phyloP scores from a whole-genome alignment of 2,113 vertebrate species.

The Theristicus caerulescens region DNA sequence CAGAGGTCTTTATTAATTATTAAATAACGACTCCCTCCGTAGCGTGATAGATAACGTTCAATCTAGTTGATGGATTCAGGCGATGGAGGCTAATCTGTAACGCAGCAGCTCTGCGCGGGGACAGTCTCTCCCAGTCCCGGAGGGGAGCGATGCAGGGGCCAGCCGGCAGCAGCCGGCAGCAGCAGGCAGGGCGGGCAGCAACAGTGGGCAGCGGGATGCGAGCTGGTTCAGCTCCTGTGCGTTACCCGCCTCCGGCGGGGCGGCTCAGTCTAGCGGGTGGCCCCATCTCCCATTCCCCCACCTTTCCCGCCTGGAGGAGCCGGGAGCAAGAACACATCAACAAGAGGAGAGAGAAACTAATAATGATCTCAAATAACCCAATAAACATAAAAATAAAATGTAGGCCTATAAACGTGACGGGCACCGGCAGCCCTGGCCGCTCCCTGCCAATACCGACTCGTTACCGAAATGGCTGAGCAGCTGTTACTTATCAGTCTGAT shows the following conservation, averaged over 20 bases:
- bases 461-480: constrained; percentile 62
- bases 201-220: accelerated
- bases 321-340: constrained; percentile 51
- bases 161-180: neutral
- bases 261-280: neutral
- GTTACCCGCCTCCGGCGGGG: neutral
- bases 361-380: constrained; percentile 68
- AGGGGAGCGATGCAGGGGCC: neutral
- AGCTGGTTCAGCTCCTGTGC: accelerated
- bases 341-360: constrained; percentile 62
- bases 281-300: neutral
- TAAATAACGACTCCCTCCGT: constrained; percentile 74
- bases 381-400: constrained; percentile 69
- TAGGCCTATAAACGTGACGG: constrained; percentile 58
- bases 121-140: neutral
- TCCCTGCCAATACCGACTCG: constrained; percentile 48
- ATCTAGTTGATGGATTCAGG: constrained; percentile 48
- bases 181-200: neutral
- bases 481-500: constrained; percentile 66
- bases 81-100: constrained; percentile 45
- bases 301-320: neutral
- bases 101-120: neutral
- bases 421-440: constrained; percentile 46
- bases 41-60: constrained; percentile 73
- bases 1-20: constrained; percentile 84